A percentile compares a stretch with the other conserved stretches of the same genome.
Conservation (phyloP, 2,113 vertebrate species). For the Mustela nigripes region DNA sequence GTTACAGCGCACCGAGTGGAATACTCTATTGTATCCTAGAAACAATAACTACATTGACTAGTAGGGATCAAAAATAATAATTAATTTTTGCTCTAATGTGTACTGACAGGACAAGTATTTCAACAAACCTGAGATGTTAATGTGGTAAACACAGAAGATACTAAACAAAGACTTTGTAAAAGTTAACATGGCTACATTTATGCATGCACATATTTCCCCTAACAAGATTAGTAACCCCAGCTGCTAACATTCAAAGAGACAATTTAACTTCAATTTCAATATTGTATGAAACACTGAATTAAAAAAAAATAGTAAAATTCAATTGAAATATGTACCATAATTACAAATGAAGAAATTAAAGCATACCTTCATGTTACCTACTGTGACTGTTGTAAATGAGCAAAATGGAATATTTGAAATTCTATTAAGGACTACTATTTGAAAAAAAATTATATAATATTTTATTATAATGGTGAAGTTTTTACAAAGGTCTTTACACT, state of each 20-base stretch:
- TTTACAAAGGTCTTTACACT: not conserved
- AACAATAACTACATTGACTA: not conserved
- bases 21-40: not conserved
- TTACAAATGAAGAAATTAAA: slow-evolving; percentile 66
- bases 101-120: not conserved
- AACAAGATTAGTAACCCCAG: slow-evolving; percentile 67
- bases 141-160: not conserved
- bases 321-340: slow-evolving; percentile 63
- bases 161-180: slow-evolving; percentile 40
- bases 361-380: not conserved
- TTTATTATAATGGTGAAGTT: not conserved
- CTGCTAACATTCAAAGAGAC: slow-evolving; percentile 55
- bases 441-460: not conserved
- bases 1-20: not conserved
- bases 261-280: slow-evolving; percentile 68
- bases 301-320: slow-evolving; percentile 60
- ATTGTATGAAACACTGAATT: slow-evolving; percentile 39
- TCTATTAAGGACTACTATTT: not conserved
- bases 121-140: not conserved
- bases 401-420: slow-evolving; percentile 26
- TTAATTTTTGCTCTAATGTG: not conserved
- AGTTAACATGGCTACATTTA: slow-evolving; percentile 32
- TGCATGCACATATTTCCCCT: slow-evolving; percentile 43
- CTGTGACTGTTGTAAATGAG: slow-evolving; percentile 40
- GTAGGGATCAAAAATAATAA: not conserved